phyloP scores from a whole-genome alignment of 2,888 invertebrate genomes.

The Odontothrips loti region DNA sequence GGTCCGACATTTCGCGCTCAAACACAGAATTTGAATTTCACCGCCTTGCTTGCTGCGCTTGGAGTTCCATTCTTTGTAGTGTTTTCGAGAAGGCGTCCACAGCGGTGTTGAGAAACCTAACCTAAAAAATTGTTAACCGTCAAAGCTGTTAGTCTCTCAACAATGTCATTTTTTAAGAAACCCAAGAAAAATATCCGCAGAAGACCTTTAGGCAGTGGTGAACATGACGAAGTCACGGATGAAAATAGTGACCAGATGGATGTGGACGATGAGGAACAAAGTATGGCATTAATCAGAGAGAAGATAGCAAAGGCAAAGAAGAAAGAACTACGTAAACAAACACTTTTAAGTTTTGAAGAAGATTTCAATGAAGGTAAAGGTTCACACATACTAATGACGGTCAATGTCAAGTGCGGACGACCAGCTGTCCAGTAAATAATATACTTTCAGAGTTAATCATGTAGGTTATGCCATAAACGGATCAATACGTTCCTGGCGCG shows the following conservation, averaged over 20 bases:
- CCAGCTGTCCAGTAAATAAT: not conserved
- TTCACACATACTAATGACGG: constrained; percentile 31
- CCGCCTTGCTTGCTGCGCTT: not conserved
- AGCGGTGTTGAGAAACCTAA: not conserved
- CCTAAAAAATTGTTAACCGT: not conserved
- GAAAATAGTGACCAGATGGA: constrained; percentile 40
- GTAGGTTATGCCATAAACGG: not conserved
- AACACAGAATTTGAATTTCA: not conserved
- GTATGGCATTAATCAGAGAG: constrained; percentile 41
- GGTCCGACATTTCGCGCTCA: constrained; percentile 12
- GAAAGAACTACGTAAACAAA: constrained; percentile 51
- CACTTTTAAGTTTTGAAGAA: constrained; percentile 70
- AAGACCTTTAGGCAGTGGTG: constrained; percentile 40
- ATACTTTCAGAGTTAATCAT: not conserved
- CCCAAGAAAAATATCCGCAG: constrained; percentile 73
- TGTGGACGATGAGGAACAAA: constrained; percentile 39
- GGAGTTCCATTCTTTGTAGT: too few species aligned
- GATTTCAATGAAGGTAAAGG: constrained; percentile 59
- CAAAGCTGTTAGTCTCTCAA: constrained; percentile 36
- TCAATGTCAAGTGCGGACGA: not conserved
- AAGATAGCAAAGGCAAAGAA: constrained; percentile 52
- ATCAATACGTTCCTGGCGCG: constrained; percentile 18
- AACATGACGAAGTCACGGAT: constrained; percentile 39
- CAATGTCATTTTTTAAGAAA: constrained; percentile 81
- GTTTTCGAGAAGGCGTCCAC: too few species aligned